Evolutionary conservation across 2,888 invertebrate genomes (phyloP).

Genomic region (Stegana nigrithorax): DNA sequence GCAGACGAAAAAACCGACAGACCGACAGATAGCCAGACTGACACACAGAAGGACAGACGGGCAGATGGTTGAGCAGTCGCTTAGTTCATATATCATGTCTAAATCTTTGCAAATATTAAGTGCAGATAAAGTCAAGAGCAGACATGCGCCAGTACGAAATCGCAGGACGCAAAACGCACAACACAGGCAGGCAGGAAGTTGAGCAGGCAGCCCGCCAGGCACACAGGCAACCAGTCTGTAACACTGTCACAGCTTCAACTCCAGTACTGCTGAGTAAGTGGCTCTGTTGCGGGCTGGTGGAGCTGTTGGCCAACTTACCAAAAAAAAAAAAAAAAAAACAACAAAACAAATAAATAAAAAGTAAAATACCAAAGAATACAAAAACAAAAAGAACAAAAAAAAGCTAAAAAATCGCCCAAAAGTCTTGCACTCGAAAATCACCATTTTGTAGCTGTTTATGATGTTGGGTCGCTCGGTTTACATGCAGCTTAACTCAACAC

Average conservation of each 20-base stretch:
- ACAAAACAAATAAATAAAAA: background rate
- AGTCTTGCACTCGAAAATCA: no score
- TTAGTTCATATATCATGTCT: slow-evolving; percentile 7
- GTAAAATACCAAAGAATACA: background rate
- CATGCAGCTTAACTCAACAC: slow-evolving; percentile 13
- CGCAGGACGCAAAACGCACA: no score
- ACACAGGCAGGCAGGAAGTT: no score
- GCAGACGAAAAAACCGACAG: background rate
- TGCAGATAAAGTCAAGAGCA: slow-evolving; percentile 14
- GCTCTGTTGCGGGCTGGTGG: no score
- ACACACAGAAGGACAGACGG: background rate
- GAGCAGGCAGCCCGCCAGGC: no score
- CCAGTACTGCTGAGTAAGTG: background rate
- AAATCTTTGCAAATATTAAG: slow-evolving; percentile 14
- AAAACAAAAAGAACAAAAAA: background rate
- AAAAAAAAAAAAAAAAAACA: background rate
- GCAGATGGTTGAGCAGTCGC: background rate
- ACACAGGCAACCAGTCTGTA: no score
- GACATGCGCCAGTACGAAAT: background rate
- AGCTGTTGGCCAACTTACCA: no score
- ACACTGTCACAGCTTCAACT: no score
- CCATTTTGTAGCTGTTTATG: background rate
- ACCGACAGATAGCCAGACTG: background rate
- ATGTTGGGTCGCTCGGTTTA: slow-evolving; percentile 10
- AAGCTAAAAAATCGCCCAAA: no score